A percentile compares a stretch with the other conserved stretches of the same genome.
These are phyloP conservation scores for Mactromeris polynyma DNA, from an alignment of 2,888 invertebrate species.

Conservation along the genomic window DNA sequence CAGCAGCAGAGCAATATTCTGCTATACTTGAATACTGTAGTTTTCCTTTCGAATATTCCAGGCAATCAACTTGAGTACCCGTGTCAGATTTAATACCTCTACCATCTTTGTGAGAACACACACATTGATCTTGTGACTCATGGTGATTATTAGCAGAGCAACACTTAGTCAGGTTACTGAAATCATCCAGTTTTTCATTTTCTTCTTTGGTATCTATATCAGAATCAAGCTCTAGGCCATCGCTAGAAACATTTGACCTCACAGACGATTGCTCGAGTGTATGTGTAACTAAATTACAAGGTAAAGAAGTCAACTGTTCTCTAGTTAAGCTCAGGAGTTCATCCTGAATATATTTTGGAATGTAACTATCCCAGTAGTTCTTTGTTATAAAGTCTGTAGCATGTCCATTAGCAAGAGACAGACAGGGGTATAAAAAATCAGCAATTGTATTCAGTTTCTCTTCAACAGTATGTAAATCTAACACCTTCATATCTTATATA, in stretches of 20 bases:
- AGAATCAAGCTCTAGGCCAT: neutral
- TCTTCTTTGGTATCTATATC: neutral
- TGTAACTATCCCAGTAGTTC: slow-evolving; percentile 76
- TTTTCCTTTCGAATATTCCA: neutral
- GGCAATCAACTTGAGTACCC: neutral
- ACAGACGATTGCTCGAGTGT: neutral
- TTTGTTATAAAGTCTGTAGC: slow-evolving; percentile 81
- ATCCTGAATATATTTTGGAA: slow-evolving; percentile 70
- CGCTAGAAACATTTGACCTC: neutral
- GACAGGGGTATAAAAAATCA: slow-evolving; percentile 74
- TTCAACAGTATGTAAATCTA: slow-evolving; percentile 37
- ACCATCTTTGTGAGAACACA: neutral
- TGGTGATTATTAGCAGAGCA: neutral
- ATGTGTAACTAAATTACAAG: neutral
- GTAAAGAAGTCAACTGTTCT: slow-evolving; percentile 68
- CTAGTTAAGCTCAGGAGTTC: slow-evolving; percentile 71
- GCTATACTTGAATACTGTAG: slow-evolving; percentile 38
- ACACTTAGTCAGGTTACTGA: neutral
- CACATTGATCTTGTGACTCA: neutral
- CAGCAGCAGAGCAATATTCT: slow-evolving; percentile 63
- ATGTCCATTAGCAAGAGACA: slow-evolving; percentile 83
- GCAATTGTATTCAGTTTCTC: slow-evolving; percentile 56
- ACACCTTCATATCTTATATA: neutral
- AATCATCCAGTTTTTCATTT: neutral
- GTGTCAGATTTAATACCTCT: neutral